A percentile compares a stretch with the other conserved stretches of the same genome.
These are phyloP conservation scores for Malacoctenus gilli DNA, from an alignment of 2,797 vertebrate species.

Conservation along the genomic window DNA sequence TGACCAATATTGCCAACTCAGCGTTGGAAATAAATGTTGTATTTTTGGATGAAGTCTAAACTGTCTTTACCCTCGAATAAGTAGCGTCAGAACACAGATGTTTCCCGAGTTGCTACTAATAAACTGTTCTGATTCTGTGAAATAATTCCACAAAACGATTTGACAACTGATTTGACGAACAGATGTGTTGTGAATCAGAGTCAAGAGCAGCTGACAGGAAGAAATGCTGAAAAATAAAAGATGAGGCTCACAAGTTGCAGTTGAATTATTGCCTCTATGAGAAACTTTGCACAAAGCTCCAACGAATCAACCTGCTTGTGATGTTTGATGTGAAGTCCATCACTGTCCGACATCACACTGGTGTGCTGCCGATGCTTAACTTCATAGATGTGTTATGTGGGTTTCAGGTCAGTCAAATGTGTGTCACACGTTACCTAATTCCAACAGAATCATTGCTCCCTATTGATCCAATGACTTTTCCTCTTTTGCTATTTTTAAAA, in stretches of 20 bases:
- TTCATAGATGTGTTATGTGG: conserved; percentile 5
- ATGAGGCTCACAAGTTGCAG: too few species aligned
- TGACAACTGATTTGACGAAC: too few species aligned
- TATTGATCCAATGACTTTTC: neutral
- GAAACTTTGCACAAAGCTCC: neutral
- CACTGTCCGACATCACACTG: neutral
- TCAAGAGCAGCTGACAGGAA: neutral
- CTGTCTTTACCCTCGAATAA: conserved; percentile 2
- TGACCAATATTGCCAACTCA: conserved; percentile 18
- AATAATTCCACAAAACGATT: neutral
- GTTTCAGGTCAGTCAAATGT: conserved; percentile 22
- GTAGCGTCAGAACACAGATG: too few species aligned
- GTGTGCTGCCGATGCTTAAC: conserved; percentile 1
- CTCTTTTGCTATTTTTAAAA: too few species aligned
- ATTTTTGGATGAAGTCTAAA: conserved; percentile 55
- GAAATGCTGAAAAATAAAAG: neutral
- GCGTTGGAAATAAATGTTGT: conserved; percentile 62
- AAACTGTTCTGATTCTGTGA: neutral
- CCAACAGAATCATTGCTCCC: conserved; percentile 3
- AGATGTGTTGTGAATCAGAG: neutral
- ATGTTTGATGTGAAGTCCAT: conserved; percentile 1
- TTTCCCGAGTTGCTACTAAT: neutral
- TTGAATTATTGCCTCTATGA: neutral
- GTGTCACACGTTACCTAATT: conserved; percentile 10
- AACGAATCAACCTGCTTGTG: neutral